These are phyloP conservation scores for Capitulum mitella DNA, from an alignment of 2,888 invertebrate genomes.

Conservation along the genomic window DNA sequence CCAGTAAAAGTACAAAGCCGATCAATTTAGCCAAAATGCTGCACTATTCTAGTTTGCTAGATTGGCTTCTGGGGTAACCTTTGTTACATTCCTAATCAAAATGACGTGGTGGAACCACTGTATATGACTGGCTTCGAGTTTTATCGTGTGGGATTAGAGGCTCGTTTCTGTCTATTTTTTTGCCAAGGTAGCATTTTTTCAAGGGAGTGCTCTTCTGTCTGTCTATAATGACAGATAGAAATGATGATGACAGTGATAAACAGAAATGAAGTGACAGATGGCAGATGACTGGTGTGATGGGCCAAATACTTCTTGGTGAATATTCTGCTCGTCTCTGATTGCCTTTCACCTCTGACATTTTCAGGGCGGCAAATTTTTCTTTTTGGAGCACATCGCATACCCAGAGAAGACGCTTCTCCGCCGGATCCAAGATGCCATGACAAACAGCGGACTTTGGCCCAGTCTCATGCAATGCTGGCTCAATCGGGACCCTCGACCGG, in stretches of 20 bases:
- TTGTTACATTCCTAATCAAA: too few relatives aligned
- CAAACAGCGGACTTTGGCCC: constrained; percentile 38
- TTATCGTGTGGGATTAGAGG: too few relatives aligned
- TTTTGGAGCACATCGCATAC: constrained; percentile 39
- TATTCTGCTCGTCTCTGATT: neutral
- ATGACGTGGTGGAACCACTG: too few relatives aligned
- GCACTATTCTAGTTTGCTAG: too few relatives aligned
- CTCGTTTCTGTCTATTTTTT: too few relatives aligned
- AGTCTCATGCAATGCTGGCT: constrained; percentile 37
- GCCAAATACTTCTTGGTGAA: too few relatives aligned
- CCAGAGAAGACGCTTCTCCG: constrained; percentile 35
- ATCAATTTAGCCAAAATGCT: too few relatives aligned
- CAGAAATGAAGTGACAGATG: too few relatives aligned
- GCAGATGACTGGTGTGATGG: too few relatives aligned
- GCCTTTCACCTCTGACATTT: neutral
- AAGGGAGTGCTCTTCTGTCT: neutral
- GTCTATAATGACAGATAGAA: neutral
- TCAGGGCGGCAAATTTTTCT: constrained; percentile 40
- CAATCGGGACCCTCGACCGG: constrained; percentile 34
- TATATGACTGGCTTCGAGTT: too few relatives aligned
- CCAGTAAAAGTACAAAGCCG: too few relatives aligned
- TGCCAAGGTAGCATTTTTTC: neutral
- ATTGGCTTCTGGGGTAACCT: too few relatives aligned
- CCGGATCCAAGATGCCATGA: constrained; percentile 37
- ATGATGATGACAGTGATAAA: neutral